A percentile compares a stretch with the other conserved stretches of the same genome.
These are phyloP conservation scores for Aporophyla lueneburgensis DNA, from an alignment of 2,888 invertebrate species.

Conservation along the genomic window DNA sequence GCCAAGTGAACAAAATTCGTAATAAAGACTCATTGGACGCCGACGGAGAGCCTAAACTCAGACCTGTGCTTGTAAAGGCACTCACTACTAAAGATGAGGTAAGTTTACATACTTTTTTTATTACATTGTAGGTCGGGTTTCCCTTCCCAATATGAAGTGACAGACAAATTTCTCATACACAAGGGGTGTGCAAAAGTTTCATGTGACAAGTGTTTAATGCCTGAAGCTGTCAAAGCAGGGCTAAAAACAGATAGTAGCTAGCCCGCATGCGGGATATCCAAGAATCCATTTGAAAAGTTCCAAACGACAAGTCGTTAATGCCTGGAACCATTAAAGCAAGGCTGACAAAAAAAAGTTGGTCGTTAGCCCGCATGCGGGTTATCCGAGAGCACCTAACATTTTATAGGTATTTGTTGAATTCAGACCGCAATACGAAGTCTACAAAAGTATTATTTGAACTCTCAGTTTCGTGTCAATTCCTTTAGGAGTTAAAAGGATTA, in stretches of 20 bases:
- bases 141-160: background rate
- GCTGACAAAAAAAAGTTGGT: background rate
- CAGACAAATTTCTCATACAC: background rate
- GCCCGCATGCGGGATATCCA: no score
- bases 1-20: constrained; percentile 81
- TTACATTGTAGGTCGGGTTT: background rate
- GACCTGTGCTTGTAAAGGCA: constrained; percentile 93
- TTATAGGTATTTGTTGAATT: no score
- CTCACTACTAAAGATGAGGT: constrained; percentile 95
- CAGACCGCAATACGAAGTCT: no score
- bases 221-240: no score
- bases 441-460: no score
- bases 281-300: background rate
- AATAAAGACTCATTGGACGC: constrained; percentile 76
- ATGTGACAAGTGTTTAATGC: background rate
- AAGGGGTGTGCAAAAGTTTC: no score
- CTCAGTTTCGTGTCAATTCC: no score
- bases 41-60: constrained; percentile 76
- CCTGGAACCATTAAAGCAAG: background rate
- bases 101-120: background rate
- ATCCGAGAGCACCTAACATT: no score
- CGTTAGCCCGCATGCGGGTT: background rate
- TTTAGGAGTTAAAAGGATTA: no score
- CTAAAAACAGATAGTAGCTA: no score
- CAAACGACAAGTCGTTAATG: background rate